Conservation (phyloP, 2,113 vertebrate species). For the Gobius niger region DNA sequence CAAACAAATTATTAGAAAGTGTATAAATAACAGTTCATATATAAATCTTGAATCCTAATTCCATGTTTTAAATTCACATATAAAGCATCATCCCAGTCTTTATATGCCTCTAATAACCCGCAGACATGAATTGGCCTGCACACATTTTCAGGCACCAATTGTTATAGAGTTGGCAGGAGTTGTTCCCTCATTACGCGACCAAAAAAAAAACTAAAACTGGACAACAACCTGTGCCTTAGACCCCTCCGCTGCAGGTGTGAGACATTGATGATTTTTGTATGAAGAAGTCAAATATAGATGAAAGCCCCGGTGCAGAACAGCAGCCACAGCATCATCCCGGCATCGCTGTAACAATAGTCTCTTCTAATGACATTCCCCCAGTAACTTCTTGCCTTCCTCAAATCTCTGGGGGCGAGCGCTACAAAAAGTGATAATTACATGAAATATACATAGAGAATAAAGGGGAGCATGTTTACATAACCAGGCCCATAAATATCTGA, state of each 20-base stretch:
- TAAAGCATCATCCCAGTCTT: too few relatives aligned
- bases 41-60: too few relatives aligned
- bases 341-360: constrained; percentile 72
- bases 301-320: constrained; percentile 47
- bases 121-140: not conserved
- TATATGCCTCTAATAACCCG: too few relatives aligned
- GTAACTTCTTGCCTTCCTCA: constrained; percentile 83
- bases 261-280: constrained; percentile 59
- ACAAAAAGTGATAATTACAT: constrained; percentile 99
- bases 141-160: not conserved
- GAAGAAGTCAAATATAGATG: constrained; percentile 73
- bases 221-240: constrained; percentile 17
- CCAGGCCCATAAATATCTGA: constrained; percentile 98
- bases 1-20: too few relatives aligned
- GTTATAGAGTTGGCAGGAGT: not conserved
- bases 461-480: constrained; percentile 97
- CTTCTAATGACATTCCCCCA: constrained; percentile 97
- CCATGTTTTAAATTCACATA: too few relatives aligned
- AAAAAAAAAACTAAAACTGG: constrained; percentile 12
- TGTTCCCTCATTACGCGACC: not conserved
- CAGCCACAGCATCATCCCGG: constrained; percentile 50
- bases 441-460: constrained; percentile 99
- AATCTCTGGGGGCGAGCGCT: constrained; percentile 85
- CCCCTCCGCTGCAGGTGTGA: constrained; percentile 35
- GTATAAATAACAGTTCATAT: too few relatives aligned